Base-by-base conservation (phyloP, 1,140 invertebrate species). In the Calosoma granatense region DNA sequence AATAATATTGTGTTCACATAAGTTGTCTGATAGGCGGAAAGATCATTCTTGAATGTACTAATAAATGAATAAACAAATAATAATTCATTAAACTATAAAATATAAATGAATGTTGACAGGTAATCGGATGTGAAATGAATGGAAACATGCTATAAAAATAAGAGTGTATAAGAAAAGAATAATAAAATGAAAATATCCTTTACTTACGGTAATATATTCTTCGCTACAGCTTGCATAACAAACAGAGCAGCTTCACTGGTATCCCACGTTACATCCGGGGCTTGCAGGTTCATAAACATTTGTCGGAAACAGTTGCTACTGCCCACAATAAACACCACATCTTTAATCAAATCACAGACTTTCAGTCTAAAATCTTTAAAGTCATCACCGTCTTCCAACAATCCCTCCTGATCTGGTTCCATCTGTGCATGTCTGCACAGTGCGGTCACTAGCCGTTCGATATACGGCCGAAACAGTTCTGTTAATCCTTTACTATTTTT, bases 251-350 rank as follows among this genome's bases (percentile, higher is more conserved):
- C 89, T 75, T 98, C 96, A 2, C 87, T 90, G 17, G 86, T 81
- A 64, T 97, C 91, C 95, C 96, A 99, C 0, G 86, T 85, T 0
- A 82, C 80, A 22, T 80, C 73, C 19, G 83, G 79, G 0, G 76
- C 66, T 64, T 86, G 83, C 4, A 92, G 74, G 21, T 79, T 81
- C 0, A 85, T 67, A 69, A 90, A 91, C 85, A 97, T 94, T 76
- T 97, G 90, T 63, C 87, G 79, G 72, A 98, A 96, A 70, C 92
- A 92, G 54, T 86, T 84, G 56, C 87, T 87, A 39, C 93, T 94
- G 1, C 94, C 93, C 55, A 97, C 88, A 57, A 98, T 92, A 71
- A 97, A 98, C n/a, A 96, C 88, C 21, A 98, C 90, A 74, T 99
- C 96, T 72, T 95, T 95, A 51, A 98, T 92, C 47, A 98, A 74